phyloP scores from a whole-genome alignment of 2,113 vertebrate genomes.

The Papio anubis region DNA sequence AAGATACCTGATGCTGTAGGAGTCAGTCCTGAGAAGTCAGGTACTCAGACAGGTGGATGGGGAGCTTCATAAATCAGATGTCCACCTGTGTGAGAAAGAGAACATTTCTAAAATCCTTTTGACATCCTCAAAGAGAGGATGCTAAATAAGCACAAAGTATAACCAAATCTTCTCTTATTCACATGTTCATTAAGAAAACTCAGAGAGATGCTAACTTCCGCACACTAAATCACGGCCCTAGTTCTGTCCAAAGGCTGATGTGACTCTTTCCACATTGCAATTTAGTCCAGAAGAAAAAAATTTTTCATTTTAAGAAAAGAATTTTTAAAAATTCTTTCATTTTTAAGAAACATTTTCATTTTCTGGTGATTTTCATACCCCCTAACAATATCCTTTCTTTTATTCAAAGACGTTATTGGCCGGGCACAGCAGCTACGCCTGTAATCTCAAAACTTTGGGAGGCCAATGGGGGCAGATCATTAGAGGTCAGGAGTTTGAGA shows the following conservation, averaged over 20 bases:
- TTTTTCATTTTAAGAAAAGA: background rate
- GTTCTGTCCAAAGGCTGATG: background rate
- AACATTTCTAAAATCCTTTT: background rate
- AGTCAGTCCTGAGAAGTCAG: background rate
- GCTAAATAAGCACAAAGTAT: background rate
- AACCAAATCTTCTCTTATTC: background rate
- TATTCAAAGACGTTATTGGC: background rate
- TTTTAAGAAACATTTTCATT: background rate
- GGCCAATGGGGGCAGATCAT: too few species aligned
- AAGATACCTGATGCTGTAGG: background rate
- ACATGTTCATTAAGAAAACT: background rate
- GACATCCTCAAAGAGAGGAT: background rate
- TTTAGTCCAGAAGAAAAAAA: background rate
- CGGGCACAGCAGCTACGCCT: too few species aligned
- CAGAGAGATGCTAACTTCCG: background rate
- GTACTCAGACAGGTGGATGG: fast-evolving
- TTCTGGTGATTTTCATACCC: background rate
- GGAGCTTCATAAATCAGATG: background rate
- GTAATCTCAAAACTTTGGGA: too few species aligned
- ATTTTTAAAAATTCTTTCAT: background rate
- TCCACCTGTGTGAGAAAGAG: background rate
- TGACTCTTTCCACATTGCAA: background rate
- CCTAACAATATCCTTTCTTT: background rate
- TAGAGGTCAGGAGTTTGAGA: too few species aligned
- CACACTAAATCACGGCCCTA: background rate